Base-by-base conservation (phyloP, 2,113 vertebrate genomes). In the Eptatretus burgeri region DNA sequence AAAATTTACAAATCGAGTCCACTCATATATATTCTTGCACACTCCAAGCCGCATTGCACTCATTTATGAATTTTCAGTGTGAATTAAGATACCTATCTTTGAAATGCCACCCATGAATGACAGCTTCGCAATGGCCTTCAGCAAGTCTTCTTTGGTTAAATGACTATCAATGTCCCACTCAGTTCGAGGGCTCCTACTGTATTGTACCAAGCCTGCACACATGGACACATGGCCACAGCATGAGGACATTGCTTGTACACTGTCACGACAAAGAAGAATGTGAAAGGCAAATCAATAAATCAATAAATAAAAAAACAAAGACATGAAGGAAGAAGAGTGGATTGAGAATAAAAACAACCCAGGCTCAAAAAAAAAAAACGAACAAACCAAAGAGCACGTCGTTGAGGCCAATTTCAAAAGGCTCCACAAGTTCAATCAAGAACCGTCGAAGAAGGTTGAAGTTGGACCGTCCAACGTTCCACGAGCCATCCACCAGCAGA, bases 121-220 rank as follows among this genome's bases (percentile, higher is more conserved):
- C 0, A 94, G 75, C 60, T 85, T 94, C 49, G 82, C 83, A 62
- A 93, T 84, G 4, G 91, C 91, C 67, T 98, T 86, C 64, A 98
- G 69, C 10, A 98, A 84, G 5, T 81, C 73, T 0, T 91, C 84
- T 73, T 93, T 98, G 11, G 80, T 93, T 65, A 66, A 75, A 41
- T 81, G 82, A 62, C 82, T 70, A 65, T 98, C 93, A 66, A 98
- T 70, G 68, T 95, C 79, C 91, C 91, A 98, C 67, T 98, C 91
- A 51, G 88, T 84, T 62, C 88, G 77, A 51, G 91, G 91, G 69
- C 95, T 88, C 0, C 91, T 87, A 5, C 89, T 95, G 69, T 94
- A 98, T 68, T 98, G 91, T 5, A 86, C 86, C 65, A 98, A 76
- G 51, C 89, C 91, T 98, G 63, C 27, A 41, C 27, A 41, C 27